Conservation (phyloP, 1,140 invertebrate genomes). For the Samia ricini region DNA sequence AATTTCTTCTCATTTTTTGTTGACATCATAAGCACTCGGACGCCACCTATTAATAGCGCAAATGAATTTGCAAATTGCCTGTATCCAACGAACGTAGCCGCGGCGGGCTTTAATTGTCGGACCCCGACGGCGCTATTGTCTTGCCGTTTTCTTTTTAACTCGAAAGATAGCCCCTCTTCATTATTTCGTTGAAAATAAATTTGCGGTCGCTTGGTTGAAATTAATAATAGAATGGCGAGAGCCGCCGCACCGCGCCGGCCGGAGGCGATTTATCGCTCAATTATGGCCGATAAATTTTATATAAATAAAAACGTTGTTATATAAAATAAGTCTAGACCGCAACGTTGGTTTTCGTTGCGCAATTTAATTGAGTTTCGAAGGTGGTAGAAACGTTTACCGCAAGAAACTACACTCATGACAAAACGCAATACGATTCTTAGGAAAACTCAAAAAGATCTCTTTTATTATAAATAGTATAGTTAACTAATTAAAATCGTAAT, state of each 20-base stretch:
- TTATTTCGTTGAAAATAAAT: slow-evolving; percentile 31
- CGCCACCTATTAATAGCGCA: slow-evolving; percentile 32
- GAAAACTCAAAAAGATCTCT: too few species aligned
- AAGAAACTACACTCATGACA: too few species aligned
- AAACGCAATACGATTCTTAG: too few species aligned
- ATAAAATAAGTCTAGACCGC: slow-evolving; percentile 10
- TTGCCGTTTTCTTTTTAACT: slow-evolving; percentile 9
- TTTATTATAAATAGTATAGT: too few species aligned
- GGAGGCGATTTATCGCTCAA: slow-evolving; percentile 27
- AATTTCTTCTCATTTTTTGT: slow-evolving; percentile 10
- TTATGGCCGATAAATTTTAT: slow-evolving; percentile 32
- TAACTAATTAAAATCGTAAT: too few species aligned
- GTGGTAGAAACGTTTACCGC: not conserved
- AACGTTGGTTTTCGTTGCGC: not conserved
- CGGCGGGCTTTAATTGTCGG: slow-evolving; percentile 7
- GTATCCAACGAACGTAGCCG: not conserved
- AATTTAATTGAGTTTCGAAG: not conserved
- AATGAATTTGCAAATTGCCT: slow-evolving; percentile 29
- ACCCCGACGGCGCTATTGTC: slow-evolving; percentile 5
- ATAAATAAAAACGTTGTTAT: slow-evolving; percentile 9
- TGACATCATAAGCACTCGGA: slow-evolving; percentile 14
- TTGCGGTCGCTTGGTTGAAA: slow-evolving; percentile 25
- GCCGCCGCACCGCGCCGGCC: slow-evolving; percentile 11
- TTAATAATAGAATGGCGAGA: slow-evolving; percentile 28
- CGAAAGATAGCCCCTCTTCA: slow-evolving; percentile 26